These are phyloP conservation scores for Dipodomys spectabilis DNA, from an alignment of 2,113 vertebrate species.

Conservation along the genomic window DNA sequence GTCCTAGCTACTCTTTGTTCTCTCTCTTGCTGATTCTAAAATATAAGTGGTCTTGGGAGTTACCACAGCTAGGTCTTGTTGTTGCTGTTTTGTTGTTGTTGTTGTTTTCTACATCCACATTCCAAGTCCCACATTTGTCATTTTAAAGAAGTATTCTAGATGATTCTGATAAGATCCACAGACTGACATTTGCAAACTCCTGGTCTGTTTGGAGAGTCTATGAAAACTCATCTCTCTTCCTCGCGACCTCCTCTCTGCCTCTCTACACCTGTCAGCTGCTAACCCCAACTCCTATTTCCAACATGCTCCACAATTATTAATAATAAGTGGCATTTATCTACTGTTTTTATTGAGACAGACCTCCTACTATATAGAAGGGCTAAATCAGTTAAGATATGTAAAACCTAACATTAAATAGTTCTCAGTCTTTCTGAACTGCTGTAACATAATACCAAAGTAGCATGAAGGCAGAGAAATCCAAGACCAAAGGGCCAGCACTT, in stretches of 20 bases:
- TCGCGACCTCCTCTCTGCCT: neutral
- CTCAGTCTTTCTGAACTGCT: neutral
- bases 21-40: neutral
- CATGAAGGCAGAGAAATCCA: too few relatives aligned
- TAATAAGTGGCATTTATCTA: neutral
- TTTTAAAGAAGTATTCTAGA: neutral
- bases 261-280: neutral
- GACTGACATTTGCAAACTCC: neutral
- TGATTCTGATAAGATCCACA: neutral
- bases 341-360: neutral
- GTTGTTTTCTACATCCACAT: neutral
- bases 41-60: neutral
- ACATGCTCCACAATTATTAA: neutral
- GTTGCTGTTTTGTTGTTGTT: too few relatives aligned
- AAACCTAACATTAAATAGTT: neutral
- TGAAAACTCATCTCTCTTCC: neutral
- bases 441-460: neutral
- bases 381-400: slow-evolving; percentile 2
- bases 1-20: too few relatives aligned
- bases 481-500: neutral
- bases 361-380: neutral
- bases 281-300: neutral
- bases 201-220: neutral
- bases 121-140: neutral
- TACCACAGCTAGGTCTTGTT: neutral